Base-by-base conservation (phyloP, 2,888 invertebrate genomes). In the Epirrhoe alternata region DNA sequence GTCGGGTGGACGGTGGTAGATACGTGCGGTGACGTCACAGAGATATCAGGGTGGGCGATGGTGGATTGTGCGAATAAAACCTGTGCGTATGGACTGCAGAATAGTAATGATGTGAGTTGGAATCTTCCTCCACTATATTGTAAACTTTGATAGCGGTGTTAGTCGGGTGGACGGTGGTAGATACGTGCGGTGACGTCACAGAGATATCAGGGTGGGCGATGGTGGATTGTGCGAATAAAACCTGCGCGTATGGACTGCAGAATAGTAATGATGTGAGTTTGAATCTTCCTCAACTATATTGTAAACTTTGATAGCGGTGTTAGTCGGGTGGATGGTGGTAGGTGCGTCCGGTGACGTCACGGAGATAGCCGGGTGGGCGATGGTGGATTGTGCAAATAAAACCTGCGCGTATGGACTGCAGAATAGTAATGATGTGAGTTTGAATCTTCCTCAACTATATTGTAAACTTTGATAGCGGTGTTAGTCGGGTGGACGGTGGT, bases 121-220 rank as follows among this genome's bases (percentile, higher is more conserved):
- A 24, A 24, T 24, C 24, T 24, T 24, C 24, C 16, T 98, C 99
- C 0, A 97, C 98, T 0, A 64, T 95, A 0, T 97, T 98, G 24
- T 99, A 99, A 86, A 84, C 99, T 50, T 58, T 96, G 33, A 98
- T 99, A 94, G 97, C 97, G 0, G 77, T 97, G 56, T 93, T 97
- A 74, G 94, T 96, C 12, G 97, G 97, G 52, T 95, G 95, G 79
- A 95, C 96, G 0, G 96, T 97, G 33, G 87, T 96, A 49, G 97
- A 98, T 84, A 98, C 98, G 0, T 95, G 96, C 33, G 98, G 97
- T 0, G 92, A 95, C 76, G 77, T 95, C 1, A 86, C 84, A 0
- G 95, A 96, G 71, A 79, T 95, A 12, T 76, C 89, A 6, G 94
- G 94, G 74, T 94, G 94, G 65, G 94, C 94, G 0, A 93, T 95